phyloP scores from a whole-genome alignment of 2,113 vertebrate species.

The Alectura lathami region DNA sequence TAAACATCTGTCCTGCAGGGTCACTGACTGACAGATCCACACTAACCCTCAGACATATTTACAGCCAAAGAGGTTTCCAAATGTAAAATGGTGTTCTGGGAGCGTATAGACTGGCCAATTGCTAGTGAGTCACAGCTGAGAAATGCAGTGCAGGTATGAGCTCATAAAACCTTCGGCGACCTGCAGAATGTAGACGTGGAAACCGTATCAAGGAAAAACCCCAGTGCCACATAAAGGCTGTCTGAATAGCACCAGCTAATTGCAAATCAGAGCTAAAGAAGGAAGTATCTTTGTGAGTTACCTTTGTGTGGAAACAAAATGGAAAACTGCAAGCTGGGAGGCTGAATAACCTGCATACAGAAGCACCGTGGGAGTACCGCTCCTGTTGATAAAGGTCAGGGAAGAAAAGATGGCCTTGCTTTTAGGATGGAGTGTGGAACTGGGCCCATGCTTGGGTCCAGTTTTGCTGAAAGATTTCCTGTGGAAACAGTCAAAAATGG shows the following conservation, averaged over 20 bases:
- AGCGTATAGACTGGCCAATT: not conserved
- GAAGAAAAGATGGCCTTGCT: not conserved
- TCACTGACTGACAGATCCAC: not conserved
- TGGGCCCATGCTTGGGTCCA: not conserved
- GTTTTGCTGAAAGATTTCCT: not conserved
- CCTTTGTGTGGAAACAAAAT: not conserved
- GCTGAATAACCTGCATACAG: not conserved
- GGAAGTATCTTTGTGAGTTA: not conserved
- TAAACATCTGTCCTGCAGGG: conserved; percentile 1
- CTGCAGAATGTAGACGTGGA: not conserved
- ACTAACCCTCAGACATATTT: conserved; percentile 22
- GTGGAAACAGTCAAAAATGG: not conserved
- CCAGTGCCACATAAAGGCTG: conserved; percentile 22
- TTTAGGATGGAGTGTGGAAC: not conserved
- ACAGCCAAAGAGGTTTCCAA: conserved; percentile 26
- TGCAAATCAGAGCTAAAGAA: conserved; percentile 25
- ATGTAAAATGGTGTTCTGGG: conserved; percentile 18
- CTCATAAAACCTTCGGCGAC: conserved; percentile 24
- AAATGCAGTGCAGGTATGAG: conserved; percentile 51
- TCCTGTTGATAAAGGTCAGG: not conserved
- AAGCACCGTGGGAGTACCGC: not conserved
- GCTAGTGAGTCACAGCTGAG: conserved; percentile 6
- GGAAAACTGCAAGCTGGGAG: not conserved
- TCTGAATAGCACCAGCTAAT: conserved; percentile 4
- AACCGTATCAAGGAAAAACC: not conserved